Percentiles rank a stretch among this genome's conserved stretches.
phyloP scores from a whole-genome alignment of 30 jellyfish, hydroid and myxozoan genomes.

The Chironex yamaguchii region DNA sequence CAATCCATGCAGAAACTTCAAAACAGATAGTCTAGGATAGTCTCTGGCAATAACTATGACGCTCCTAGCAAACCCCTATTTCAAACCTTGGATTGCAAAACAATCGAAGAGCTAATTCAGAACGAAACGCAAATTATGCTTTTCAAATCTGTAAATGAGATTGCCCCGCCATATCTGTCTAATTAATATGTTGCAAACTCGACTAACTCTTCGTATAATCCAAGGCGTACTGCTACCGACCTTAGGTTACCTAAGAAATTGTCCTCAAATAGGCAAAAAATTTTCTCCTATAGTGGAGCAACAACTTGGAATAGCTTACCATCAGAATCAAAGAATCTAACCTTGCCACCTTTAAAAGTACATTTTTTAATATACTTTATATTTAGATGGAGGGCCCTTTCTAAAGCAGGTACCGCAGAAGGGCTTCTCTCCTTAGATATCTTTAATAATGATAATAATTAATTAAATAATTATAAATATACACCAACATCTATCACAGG shows the following conservation, averaged over 20 bases:
- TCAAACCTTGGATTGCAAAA: neutral
- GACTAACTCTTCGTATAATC: neutral
- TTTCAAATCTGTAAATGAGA: conserved; percentile 1
- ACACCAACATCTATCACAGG: too few species aligned
- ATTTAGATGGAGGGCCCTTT: conserved; percentile 8
- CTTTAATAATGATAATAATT: neutral
- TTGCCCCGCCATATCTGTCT: conserved; percentile 20
- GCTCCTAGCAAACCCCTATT: conserved; percentile 23
- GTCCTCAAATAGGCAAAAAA: conserved; percentile 16
- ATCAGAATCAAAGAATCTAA: neutral
- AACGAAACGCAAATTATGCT: neutral
- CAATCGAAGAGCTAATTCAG: conserved; percentile 12
- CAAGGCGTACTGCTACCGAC: conserved; percentile 12
- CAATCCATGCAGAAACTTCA: neutral
- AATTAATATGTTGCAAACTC: conserved; percentile 17
- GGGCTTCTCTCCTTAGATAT: conserved; percentile 4
- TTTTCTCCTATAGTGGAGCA: conserved; percentile 22
- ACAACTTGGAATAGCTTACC: conserved; percentile 25
- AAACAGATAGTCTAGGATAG: conserved; percentile 11
- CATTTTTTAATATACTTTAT: neutral
- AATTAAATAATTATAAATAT: too few species aligned
- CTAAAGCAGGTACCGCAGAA: conserved; percentile 4
- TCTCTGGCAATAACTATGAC: conserved; percentile 1
- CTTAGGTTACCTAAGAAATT: neutral
- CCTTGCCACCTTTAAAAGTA: neutral